Conservation (phyloP, 2,113 vertebrate genomes). For the Lethenteron reissneri region DNA sequence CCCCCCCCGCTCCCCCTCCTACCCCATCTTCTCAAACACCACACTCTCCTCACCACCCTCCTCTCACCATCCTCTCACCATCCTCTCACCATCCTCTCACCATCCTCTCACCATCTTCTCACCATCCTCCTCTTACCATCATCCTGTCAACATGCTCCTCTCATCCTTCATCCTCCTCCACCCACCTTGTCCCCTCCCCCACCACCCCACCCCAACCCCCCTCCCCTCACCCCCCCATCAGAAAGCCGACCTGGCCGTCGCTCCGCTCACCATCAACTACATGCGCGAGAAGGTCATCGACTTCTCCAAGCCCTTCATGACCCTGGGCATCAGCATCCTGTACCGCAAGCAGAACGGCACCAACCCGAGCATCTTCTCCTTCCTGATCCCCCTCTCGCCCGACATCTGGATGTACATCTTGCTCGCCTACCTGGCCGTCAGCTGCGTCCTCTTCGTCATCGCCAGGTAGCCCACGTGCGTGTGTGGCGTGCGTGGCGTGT, state of each 20-base stretch:
- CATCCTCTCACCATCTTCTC: too few relatives aligned
- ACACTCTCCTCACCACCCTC: too few relatives aligned
- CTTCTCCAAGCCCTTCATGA: constrained; percentile 98
- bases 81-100: too few relatives aligned
- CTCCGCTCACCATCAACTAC: constrained; percentile 87
- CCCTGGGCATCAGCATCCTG: constrained; percentile 81
- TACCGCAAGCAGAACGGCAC: constrained; percentile 92
- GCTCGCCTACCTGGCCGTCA: constrained; percentile 83
- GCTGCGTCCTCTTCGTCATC: constrained; percentile 91
- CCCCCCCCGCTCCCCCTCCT: too few relatives aligned
- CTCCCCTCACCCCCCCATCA: constrained; percentile 19
- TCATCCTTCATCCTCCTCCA: too few relatives aligned
- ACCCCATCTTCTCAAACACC: too few relatives aligned
- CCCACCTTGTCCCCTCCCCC: too few relatives aligned
- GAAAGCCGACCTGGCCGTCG: constrained; percentile 90
- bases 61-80: too few relatives aligned
- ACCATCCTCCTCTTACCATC: too few relatives aligned
- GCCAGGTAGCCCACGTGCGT: constrained; percentile 45
- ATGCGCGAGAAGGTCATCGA: constrained; percentile 93
- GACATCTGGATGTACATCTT: constrained; percentile 99
- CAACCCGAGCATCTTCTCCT: constrained; percentile 87
- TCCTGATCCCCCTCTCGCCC: constrained; percentile 78
- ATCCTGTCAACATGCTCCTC: too few relatives aligned
- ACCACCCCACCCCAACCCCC: too few relatives aligned
- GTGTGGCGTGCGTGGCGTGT: too few relatives aligned